Evolutionary conservation across 2,888 invertebrate species (phyloP), one percentile per base, ranked within the genome.

Genomic region (Ceriagrion tenellum): DNA sequence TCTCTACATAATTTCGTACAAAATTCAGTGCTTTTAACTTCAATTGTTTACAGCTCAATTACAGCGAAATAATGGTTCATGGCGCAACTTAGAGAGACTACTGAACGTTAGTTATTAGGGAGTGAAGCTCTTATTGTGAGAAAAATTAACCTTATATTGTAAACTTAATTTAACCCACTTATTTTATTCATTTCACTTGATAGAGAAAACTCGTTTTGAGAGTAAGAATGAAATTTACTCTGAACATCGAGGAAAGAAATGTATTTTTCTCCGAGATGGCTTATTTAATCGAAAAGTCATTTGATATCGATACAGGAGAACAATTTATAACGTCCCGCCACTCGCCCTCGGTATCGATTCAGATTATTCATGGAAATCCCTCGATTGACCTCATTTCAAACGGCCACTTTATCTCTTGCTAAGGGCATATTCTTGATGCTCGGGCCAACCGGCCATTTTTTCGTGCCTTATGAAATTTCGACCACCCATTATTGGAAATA

Each of bases 401-500:
- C 55, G 35, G 81, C n/a, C 35, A 63, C 40, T 63, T 91, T 91
- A 91, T 91, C 91, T 91, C 56, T 23, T 59, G 91, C 59, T 91
- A 40, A 59, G 56, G 91, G 18, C 59, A 63, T 59, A 40, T 91
- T 91, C 59, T 91, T 63, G 59, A 40, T 91, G 63, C 91, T 47
- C 16, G 91, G 63, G 40, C 23, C 63, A 63, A 20, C 40, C 55
- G n/a, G 55, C 35, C 55, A 55, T 23, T 47, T 63, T 59, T 63
- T 91, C 63, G 91, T 91, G 91, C 63, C 40, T 91, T 55, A 40
- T 35, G 40, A 81, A 47, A 30, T 20, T 55, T 89, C 40, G 89
- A 47, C 35, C 81, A 30, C 81, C 81, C 16, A 35, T 81, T 35
- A 35, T 81, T 30, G 81, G 35, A 81, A 81, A 10, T 55, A 26